Percentiles rank a stretch among this genome's conserved stretches.
Evolutionary conservation across 2,113 vertebrate species (phyloP).

Genomic region (Periophthalmodon schlosseri): DNA sequence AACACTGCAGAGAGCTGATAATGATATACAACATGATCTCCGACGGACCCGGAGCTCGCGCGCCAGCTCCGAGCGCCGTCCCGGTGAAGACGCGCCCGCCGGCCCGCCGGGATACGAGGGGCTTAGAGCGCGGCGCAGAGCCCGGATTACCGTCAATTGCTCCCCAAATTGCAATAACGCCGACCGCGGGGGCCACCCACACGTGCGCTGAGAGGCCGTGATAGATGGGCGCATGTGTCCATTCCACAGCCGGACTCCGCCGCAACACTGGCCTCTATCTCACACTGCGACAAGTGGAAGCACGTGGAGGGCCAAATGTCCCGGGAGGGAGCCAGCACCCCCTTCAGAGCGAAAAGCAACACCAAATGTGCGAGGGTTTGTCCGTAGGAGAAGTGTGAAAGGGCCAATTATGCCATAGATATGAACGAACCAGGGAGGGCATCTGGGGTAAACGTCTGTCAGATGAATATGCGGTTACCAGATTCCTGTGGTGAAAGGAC

Average conservation of each 20-base stretch:
- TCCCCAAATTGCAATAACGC: conserved; percentile 75
- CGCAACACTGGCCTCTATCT: conserved; percentile 27
- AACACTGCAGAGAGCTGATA: conserved; percentile 36
- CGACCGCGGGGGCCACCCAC: conserved; percentile 70
- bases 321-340: not conserved
- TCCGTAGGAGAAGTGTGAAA: not conserved
- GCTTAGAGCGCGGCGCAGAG: conserved; percentile 59
- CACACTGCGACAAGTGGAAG: conserved; percentile 27
- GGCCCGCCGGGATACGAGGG: conserved; percentile 47
- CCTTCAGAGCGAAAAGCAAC: not conserved
- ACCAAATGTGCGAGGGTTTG: not conserved
- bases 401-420: no score
- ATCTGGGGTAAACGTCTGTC: not conserved
- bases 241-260: conserved; percentile 52
- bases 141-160: conserved; percentile 75
- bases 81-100: conserved; percentile 46
- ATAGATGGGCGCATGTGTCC: conserved; percentile 73
- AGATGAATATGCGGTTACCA: not conserved
- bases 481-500: not conserved
- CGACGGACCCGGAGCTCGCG: conserved; percentile 18
- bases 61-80: conserved; percentile 39
- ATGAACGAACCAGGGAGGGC: not conserved
- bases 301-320: conserved; percentile 24
- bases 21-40: conserved; percentile 43
- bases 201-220: conserved; percentile 62